Evolutionary conservation across 2,797 vertebrate species (phyloP), one percentile per base, ranked within the genome.

Genomic region (Hirundo rustica): DNA sequence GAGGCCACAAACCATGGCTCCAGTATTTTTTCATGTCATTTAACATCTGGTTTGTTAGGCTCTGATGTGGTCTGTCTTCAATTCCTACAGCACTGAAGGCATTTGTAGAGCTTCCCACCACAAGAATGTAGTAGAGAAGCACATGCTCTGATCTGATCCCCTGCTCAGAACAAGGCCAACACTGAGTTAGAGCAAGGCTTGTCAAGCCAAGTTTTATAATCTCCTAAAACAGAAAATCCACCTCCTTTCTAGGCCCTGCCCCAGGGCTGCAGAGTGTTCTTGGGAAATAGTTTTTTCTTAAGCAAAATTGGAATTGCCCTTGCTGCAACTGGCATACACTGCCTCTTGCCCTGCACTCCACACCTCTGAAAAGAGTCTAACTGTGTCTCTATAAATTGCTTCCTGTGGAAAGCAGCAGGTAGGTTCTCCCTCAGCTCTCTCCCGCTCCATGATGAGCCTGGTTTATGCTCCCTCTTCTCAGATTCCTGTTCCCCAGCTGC

Each of bases 41-140:
- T 47, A 84, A 23, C 76, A 89, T 91, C 76, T 13, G 5, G 54
- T 21, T 81, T 80, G 14, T 34, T n/a, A 42, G 55, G 44, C 51
- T 92, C 32, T 89, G 83, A 80, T 86, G 85, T 81, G 88, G 89
- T 86, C n/a, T 38, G 65, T 77, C 86, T 89, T 57, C 32, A 72
- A 72, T 89, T 89, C 47, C 86, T 72, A 44, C 87, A 77, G 55
- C 45, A 58, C 30, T 78, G 27, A 77, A 85, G 50, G 54, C 78
- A 87, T 91, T 45, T 88, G 20, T 17, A 85, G 60, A 76, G 44
- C 44, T 88, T 80, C 73, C 50, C 42, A 83, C 61, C 80, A 62
- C 44, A 84, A 55, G 80, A 96, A 96, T 66, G 73, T 27, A 50
- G 48, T 4, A 50, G 10, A 76, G 26, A 60, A 88, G 50, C 51